These are phyloP conservation scores for Pammene aurita DNA, from an alignment of 2,888 invertebrate genomes.

Conservation along the genomic window DNA sequence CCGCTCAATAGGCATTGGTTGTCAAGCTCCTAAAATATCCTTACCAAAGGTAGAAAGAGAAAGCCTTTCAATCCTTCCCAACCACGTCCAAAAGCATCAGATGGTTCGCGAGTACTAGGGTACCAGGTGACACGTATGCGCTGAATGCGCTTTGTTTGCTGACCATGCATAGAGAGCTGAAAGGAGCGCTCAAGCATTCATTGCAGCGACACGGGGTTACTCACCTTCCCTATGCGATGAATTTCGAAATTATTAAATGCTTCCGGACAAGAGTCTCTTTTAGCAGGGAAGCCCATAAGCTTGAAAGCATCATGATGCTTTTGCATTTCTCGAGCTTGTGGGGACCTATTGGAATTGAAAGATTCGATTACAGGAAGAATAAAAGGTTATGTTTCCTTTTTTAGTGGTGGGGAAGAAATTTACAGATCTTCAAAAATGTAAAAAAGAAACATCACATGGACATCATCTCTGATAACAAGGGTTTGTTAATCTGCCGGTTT, in stretches of 20 bases:
- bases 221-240: conserved; percentile 57
- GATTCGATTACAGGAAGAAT: no score
- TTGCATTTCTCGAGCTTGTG: no score
- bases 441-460: no score
- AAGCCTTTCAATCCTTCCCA: conserved; percentile 10
- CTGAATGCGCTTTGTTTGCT: conserved; percentile 69
- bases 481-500: no score
- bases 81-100: conserved; percentile 4
- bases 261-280: conserved; percentile 1
- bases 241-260: conserved; percentile 29
- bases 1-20: neutral
- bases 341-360: no score
- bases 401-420: no score
- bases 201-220: conserved; percentile 66
- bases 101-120: conserved; percentile 55
- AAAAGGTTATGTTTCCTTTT: no score
- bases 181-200: conserved; percentile 73
- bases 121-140: conserved; percentile 72
- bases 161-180: conserved; percentile 68
- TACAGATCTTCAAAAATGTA: no score
- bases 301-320: no score
- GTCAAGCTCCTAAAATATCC: neutral
- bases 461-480: no score
- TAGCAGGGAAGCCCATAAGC: no score
- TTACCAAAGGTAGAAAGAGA: conserved; percentile 1